Evolutionary conservation across 1,140 invertebrate species (phyloP).

Genomic region (Eumaeus atala): DNA sequence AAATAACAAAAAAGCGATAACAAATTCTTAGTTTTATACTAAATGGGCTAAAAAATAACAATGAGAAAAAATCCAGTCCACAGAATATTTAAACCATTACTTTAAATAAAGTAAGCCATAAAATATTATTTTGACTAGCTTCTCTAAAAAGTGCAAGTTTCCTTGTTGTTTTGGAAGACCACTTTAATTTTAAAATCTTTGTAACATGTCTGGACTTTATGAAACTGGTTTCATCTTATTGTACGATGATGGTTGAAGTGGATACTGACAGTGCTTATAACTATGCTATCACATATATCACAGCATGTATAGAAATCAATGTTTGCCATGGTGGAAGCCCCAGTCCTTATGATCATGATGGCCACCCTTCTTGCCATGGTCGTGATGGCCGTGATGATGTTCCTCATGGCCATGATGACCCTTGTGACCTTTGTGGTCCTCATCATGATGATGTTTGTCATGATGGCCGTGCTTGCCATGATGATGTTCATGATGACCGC

Average conservation of each 20-base stretch:
- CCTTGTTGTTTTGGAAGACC: too few relatives aligned
- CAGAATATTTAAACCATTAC: too few relatives aligned
- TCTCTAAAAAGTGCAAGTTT: neutral
- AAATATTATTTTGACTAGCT: conserved; percentile 6
- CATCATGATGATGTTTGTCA: conserved; percentile 58
- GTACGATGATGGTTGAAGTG: conserved; percentile 2
- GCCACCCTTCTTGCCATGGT: conserved; percentile 60
- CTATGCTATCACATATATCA: conserved; percentile 44
- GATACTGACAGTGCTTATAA: conserved; percentile 5
- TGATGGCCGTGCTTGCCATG: conserved; percentile 57
- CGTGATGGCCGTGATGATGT: conserved; percentile 56
- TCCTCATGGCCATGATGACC: conserved; percentile 62
- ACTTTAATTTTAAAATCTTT: too few relatives aligned
- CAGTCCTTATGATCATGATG: conserved; percentile 58
- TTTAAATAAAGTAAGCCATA: too few relatives aligned
- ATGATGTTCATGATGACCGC: conserved; percentile 56
- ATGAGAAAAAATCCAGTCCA: too few relatives aligned
- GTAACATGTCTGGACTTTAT: too few relatives aligned
- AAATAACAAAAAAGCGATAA: too few relatives aligned
- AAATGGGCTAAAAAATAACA: too few relatives aligned
- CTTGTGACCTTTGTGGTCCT: conserved; percentile 54
- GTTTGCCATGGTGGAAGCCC: conserved; percentile 66
- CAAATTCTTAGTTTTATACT: too few relatives aligned
- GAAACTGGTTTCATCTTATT: too few relatives aligned
- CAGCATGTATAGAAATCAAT: conserved; percentile 45